A percentile compares a stretch with the other conserved stretches of the same genome.
Evolutionary conservation across 2,113 vertebrate genomes (phyloP).

Genomic region (Semnornis frantzii): DNA sequence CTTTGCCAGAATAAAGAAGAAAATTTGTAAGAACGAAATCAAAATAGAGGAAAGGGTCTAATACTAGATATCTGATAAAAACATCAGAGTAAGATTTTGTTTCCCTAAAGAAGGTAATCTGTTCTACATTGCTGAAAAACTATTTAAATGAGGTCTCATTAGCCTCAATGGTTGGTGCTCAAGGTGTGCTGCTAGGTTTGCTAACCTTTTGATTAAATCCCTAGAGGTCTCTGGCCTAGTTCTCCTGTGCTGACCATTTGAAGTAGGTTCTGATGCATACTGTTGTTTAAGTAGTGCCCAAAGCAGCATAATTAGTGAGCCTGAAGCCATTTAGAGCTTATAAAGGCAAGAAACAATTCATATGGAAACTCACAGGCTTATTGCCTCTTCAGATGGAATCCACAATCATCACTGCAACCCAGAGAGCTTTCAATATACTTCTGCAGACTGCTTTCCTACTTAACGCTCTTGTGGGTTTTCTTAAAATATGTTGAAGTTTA

Average conservation of each 20-base stretch:
- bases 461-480: neutral
- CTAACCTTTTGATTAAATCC: constrained; percentile 53
- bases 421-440: neutral
- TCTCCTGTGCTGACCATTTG: constrained; percentile 46
- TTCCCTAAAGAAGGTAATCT: neutral
- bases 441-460: neutral
- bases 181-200: constrained; percentile 44
- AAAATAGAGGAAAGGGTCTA: neutral
- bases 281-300: neutral
- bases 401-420: neutral
- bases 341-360: constrained; percentile 29
- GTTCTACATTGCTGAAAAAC: constrained; percentile 7
- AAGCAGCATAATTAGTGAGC: constrained; percentile 39
- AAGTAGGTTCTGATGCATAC: neutral
- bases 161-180: constrained; percentile 21
- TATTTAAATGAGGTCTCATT: constrained; percentile 57
- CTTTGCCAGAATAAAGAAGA: neutral
- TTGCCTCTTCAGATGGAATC: neutral
- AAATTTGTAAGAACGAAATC: neutral
- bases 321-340: constrained; percentile 39
- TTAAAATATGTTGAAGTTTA: neutral
- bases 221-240: constrained; percentile 9
- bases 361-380: neutral
- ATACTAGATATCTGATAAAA: neutral
- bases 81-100: neutral